These are phyloP conservation scores for Sphaerodactylus townsendi DNA, from an alignment of 2,113 vertebrate species.

Conservation along the genomic window DNA sequence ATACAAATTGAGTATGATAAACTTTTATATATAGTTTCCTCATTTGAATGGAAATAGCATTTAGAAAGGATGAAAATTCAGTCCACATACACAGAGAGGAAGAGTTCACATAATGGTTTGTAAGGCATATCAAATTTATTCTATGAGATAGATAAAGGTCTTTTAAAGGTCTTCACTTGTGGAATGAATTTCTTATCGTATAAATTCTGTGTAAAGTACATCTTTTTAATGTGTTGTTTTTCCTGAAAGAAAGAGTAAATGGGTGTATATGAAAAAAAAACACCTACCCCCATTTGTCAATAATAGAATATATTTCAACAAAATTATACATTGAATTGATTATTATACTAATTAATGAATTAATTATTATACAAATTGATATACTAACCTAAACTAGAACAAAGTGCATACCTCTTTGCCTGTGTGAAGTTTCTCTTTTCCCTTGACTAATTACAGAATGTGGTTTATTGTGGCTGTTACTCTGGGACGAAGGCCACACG, in stretches of 20 bases:
- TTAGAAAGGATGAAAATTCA: conserved; percentile 54
- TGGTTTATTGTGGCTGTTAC: background rate
- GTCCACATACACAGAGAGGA: conserved; percentile 65
- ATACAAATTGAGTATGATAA: conserved; percentile 68
- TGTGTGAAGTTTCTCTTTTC: background rate
- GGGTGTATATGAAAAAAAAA: conserved; percentile 61
- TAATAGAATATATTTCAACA: conserved; percentile 59
- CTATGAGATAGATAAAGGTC: conserved; percentile 76
- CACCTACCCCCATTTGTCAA: conserved; percentile 60
- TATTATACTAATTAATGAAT: conserved; percentile 54
- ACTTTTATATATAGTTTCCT: conserved; percentile 58
- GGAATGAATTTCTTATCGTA: conserved; percentile 79
- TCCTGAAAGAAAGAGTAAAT: conserved; percentile 21
- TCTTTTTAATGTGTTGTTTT: conserved; percentile 62
- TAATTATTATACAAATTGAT: conserved; percentile 55
- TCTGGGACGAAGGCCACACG: too few species aligned
- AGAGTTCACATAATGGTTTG: conserved; percentile 72
- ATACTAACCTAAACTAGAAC: background rate
- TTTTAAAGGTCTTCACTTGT: conserved; percentile 81
- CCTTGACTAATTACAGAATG: background rate
- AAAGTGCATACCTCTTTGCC: background rate
- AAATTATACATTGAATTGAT: conserved; percentile 52
- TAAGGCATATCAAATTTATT: conserved; percentile 77
- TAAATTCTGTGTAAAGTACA: conserved; percentile 68
- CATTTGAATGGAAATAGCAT: conserved; percentile 69